These are phyloP conservation scores for Decapterus maruadsi DNA, from an alignment of 2,797 vertebrate genomes.

Conservation along the genomic window DNA sequence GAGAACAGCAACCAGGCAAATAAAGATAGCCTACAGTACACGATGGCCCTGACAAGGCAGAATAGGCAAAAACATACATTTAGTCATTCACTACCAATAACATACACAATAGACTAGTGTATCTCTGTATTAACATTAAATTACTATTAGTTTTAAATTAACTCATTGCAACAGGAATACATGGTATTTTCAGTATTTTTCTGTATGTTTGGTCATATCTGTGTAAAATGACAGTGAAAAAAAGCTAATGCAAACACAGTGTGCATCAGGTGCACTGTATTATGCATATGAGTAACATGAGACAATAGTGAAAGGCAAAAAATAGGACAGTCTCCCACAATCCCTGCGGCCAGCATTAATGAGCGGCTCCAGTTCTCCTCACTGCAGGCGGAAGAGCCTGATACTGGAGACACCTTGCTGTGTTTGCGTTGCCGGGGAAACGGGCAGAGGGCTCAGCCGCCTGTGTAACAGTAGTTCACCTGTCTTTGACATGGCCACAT, in stretches of 20 bases:
- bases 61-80: not conserved
- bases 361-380: conserved; percentile 72
- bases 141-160: not conserved
- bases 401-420: conserved; percentile 81
- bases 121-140: not conserved
- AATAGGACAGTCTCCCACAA: conserved; percentile 50
- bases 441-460: conserved; percentile 61
- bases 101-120: not conserved
- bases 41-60: not conserved
- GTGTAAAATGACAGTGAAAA: conserved; percentile 2
- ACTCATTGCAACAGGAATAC: not conserved
- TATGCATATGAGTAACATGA: conserved; percentile 40
- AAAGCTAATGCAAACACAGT: not conserved
- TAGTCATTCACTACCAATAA: not conserved
- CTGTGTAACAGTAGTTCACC: conserved; percentile 68
- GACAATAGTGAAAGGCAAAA: conserved; percentile 55
- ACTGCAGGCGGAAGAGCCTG: conserved; percentile 69
- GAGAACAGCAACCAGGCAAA: not conserved
- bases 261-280: conserved; percentile 25
- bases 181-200: conserved; percentile 3
- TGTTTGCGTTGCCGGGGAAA: conserved; percentile 82
- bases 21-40: not conserved
- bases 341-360: conserved; percentile 77
- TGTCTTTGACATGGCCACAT: conserved; percentile 53
- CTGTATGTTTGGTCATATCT: not conserved